Conservation (phyloP, 2,888 invertebrate genomes). For the Parnassius smintheus region DNA sequence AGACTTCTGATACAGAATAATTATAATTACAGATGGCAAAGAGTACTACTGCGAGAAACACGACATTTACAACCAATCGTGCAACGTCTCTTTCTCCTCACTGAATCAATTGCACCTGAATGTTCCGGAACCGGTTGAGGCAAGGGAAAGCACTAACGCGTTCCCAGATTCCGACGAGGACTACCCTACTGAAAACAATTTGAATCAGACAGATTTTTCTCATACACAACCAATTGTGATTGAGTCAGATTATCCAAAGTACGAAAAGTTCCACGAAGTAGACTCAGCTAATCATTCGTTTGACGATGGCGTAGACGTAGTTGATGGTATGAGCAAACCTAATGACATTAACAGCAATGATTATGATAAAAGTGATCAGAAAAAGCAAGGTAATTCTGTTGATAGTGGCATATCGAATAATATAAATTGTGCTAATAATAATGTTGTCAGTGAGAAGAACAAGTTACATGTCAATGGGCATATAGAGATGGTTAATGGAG, state of each 20-base stretch:
- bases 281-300: constrained; percentile 74
- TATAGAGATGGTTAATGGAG: constrained; percentile 27
- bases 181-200: constrained; percentile 71
- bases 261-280: constrained; percentile 53
- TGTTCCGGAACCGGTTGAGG: constrained; percentile 68
- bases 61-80: constrained; percentile 68
- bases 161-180: constrained; percentile 71
- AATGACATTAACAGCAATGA: constrained; percentile 44
- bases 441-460: constrained; percentile 35
- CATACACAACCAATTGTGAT: constrained; percentile 73
- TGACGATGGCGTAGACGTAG: constrained; percentile 68
- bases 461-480: constrained; percentile 39
- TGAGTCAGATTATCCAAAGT: constrained; percentile 63
- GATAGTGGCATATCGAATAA: constrained; percentile 74
- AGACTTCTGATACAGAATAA: too few relatives aligned
- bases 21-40: constrained; percentile 59
- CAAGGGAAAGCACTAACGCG: constrained; percentile 54
- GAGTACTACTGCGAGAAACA: constrained; percentile 77
- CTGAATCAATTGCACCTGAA: constrained; percentile 63
- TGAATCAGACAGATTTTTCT: constrained; percentile 73
- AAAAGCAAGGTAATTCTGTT: constrained; percentile 65
- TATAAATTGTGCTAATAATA: constrained; percentile 47
- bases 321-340: constrained; percentile 59
- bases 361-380: constrained; percentile 45
- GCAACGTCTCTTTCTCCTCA: constrained; percentile 68